Evolutionary conservation across 1,140 invertebrate genomes (phyloP).

Genomic region (Hycleus phaleratus): DNA sequence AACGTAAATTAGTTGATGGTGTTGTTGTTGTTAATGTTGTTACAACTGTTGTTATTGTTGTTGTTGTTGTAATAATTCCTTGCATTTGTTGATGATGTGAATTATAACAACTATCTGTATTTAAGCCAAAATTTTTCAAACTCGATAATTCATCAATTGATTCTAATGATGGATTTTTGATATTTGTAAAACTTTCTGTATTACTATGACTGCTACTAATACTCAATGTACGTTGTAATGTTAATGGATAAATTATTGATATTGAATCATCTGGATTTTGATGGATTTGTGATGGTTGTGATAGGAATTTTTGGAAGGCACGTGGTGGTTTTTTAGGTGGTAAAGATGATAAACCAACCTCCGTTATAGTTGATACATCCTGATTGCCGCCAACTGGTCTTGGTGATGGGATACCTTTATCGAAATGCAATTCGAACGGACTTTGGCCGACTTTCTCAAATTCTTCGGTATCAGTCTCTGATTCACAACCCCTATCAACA

Average conservation of each 20-base stretch:
- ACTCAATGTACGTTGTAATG: constrained; percentile 29
- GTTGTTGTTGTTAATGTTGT: constrained; percentile 3
- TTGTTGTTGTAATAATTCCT: constrained; percentile 8
- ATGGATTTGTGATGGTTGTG: constrained; percentile 8
- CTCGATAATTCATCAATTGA: constrained; percentile 37
- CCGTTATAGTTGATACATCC: constrained; percentile 39
- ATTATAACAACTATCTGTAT: constrained; percentile 36
- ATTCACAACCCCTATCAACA: constrained; percentile 57
- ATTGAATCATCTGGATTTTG: constrained; percentile 9
- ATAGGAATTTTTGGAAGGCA: constrained; percentile 31
- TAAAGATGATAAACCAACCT: constrained; percentile 36
- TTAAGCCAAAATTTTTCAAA: constrained; percentile 31
- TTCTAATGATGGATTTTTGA: constrained; percentile 38
- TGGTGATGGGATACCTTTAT: constrained; percentile 24
- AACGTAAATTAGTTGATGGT: constrained; percentile 21
- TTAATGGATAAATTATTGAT: constrained; percentile 2
- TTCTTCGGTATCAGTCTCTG: constrained; percentile 74
- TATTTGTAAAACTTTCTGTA: constrained; percentile 37
- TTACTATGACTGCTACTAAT: constrained; percentile 26
- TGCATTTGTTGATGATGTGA: constrained; percentile 35
- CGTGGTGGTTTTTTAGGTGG: constrained; percentile 40
- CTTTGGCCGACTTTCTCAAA: constrained; percentile 70
- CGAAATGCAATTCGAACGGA: constrained; percentile 45
- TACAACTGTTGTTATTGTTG: constrained; percentile 1
- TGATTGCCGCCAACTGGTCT: constrained; percentile 15